These are phyloP conservation scores for Camelus dromedarius DNA, from an alignment of 2,113 vertebrate species.

Conservation along the genomic window DNA sequence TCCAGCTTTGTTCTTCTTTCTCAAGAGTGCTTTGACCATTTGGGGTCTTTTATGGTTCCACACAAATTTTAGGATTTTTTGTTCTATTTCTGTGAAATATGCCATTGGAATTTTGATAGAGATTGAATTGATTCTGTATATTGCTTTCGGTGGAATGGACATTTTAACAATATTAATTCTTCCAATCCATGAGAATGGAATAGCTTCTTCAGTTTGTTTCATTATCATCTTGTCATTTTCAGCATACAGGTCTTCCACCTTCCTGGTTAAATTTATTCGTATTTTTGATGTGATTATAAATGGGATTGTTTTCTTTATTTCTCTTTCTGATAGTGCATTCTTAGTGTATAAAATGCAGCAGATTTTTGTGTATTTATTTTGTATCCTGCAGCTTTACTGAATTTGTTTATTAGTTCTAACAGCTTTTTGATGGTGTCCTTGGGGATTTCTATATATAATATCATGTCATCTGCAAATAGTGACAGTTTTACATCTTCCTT, in stretches of 20 bases:
- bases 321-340: background rate
- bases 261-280: background rate
- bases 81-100: background rate
- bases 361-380: background rate
- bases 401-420: background rate
- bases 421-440: background rate
- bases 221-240: background rate
- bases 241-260: background rate
- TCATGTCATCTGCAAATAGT: background rate
- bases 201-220: background rate
- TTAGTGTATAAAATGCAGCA: background rate
- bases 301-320: background rate
- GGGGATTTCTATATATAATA: background rate
- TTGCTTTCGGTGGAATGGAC: background rate
- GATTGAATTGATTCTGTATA: background rate
- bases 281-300: background rate
- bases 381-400: background rate
- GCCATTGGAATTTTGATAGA: background rate
- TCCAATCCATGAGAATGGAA: background rate
- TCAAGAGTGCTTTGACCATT: background rate
- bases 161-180: background rate
- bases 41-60: background rate
- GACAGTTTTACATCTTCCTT: background rate
- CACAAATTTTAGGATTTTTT: background rate
- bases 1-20: background rate